Evolutionary conservation across 2,888 invertebrate species (phyloP).

Genomic region (Nemurella pictetii): DNA sequence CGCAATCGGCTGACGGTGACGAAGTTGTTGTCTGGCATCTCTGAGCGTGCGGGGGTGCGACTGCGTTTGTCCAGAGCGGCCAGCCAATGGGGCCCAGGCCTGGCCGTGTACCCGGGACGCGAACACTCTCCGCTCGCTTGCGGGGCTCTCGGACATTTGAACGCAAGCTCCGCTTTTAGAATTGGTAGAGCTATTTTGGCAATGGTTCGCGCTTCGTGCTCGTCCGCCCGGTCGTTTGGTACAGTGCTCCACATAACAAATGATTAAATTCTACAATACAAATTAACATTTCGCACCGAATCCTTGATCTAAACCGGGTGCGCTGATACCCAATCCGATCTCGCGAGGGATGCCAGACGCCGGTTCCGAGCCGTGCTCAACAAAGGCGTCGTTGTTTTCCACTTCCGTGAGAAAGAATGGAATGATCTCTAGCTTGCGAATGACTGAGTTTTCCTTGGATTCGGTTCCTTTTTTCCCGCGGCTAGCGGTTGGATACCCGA

Average conservation of each 20-base stretch:
- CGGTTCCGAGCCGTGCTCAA: background rate
- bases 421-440: background rate
- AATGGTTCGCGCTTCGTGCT: slow-evolving; percentile 1
- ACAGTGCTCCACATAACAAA: slow-evolving; percentile 21
- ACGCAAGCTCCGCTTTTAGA: slow-evolving; percentile 31
- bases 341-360: background rate
- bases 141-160: slow-evolving; percentile 16
- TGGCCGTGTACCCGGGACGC: background rate
- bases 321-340: background rate
- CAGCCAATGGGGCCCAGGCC: slow-evolving; percentile 13
- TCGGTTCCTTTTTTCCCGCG: no score
- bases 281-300: background rate
- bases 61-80: slow-evolving; percentile 7
- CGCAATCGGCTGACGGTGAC: background rate
- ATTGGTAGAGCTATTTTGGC: slow-evolving; percentile 36
- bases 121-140: background rate
- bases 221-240: slow-evolving; percentile 32
- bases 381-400: background rate
- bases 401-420: background rate
- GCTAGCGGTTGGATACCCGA: no score
- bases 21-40: slow-evolving; percentile 17
- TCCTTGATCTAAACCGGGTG: background rate
- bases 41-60: slow-evolving; percentile 3
- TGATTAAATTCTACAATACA: slow-evolving; percentile 8
- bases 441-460: no score